Conservation (phyloP, 2,797 vertebrate species). For the Megalops cyprinoides region DNA sequence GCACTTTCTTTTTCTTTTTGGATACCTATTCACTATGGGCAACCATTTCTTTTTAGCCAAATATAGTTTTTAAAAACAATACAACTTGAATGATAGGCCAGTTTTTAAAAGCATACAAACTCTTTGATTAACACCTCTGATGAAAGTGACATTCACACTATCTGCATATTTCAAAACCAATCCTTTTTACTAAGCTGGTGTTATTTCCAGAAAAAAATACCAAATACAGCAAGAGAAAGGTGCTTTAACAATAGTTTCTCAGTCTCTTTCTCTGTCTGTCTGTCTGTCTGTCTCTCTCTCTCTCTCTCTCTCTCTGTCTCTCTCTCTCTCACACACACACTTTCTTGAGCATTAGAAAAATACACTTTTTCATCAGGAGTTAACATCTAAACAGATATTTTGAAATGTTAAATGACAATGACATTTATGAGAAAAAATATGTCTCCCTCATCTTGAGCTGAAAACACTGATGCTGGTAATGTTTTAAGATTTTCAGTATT, state of each 20-base stretch:
- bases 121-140: neutral
- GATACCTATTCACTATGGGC: neutral
- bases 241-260: slow-evolving; percentile 43
- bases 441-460: neutral
- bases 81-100: neutral
- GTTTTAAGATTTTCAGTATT: neutral
- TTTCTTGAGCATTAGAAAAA: too few species aligned
- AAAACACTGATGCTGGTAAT: slow-evolving; percentile 4
- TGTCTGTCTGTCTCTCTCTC: too few species aligned
- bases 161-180: neutral
- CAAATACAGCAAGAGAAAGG: slow-evolving; percentile 68
- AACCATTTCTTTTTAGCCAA: neutral
- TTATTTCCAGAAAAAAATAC: slow-evolving; percentile 36
- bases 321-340: too few species aligned
- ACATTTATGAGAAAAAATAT: neutral
- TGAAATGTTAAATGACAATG: too few species aligned
- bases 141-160: neutral
- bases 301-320: too few species aligned
- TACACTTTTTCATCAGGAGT: too few species aligned
- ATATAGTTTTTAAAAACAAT: neutral
- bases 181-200: neutral
- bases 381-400: too few species aligned
- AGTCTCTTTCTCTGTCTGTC: too few species aligned
- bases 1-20: neutral
- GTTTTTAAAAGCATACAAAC: neutral